These are phyloP conservation scores for Amphiura filiformis DNA, from an alignment of 35 echinoderm and acorn worm species.

Conservation along the genomic window DNA sequence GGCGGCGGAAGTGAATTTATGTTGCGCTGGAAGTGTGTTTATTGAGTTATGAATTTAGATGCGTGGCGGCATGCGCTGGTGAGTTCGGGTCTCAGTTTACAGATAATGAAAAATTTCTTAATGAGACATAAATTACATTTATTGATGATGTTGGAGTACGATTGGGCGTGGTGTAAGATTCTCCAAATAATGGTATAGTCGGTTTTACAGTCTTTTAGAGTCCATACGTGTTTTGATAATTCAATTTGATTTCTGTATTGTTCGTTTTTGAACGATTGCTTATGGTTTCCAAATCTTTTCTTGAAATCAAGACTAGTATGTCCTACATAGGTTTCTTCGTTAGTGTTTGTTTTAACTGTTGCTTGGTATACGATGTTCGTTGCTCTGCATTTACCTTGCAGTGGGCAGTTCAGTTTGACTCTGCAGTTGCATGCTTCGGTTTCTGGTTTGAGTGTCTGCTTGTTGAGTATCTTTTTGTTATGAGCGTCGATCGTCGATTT, in stretches of 20 bases:
- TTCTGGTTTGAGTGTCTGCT: neutral
- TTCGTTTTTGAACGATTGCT: conserved; percentile 27
- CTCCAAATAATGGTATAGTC: too few species aligned
- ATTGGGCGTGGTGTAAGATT: too few species aligned
- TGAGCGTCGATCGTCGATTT: conserved; percentile 3
- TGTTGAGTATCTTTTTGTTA: conserved; percentile 15
- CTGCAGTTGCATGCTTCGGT: conserved; percentile 4
- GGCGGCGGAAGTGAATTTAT: too few species aligned
- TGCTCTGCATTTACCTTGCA: neutral
- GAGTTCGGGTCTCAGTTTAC: too few species aligned
- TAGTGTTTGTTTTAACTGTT: conserved; percentile 6
- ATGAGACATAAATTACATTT: too few species aligned
- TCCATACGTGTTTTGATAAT: too few species aligned
- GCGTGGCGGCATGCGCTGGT: too few species aligned
- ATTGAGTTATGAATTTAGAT: too few species aligned
- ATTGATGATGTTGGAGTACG: too few species aligned
- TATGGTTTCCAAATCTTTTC: conserved; percentile 5
- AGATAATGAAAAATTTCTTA: too few species aligned
- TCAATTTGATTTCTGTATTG: neutral
- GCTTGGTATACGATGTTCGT: conserved; percentile 9
- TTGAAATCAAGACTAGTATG: neutral
- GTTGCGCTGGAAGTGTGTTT: too few species aligned
- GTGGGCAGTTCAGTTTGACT: neutral
- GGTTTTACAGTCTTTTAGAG: neutral
- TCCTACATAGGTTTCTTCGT: conserved; percentile 4